Base-by-base conservation (phyloP, 1,140 invertebrate genomes). In the Matsumurasca onukii region DNA sequence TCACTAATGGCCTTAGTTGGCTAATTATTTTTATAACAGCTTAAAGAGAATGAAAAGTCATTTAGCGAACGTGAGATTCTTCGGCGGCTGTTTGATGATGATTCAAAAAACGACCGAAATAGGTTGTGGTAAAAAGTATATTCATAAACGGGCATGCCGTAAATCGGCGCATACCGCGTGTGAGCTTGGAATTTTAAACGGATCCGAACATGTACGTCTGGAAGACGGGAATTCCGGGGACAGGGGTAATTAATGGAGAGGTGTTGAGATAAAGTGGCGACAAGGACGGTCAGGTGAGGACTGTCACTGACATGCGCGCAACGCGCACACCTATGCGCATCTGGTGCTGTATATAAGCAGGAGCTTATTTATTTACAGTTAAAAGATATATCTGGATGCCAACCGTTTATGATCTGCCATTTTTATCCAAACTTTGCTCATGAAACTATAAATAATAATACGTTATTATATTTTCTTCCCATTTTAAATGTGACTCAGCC, bases 171-270 rank as follows among this genome's bases (percentile, higher is more conserved):
- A 59, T 59, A 59, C 55, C 55, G 30, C 30, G 55, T 59, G 55
- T 59, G 55, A 59, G 55, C 55, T 59, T 59, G 55, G 55, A 59
- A 59, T 59, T 59, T 59, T 59, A 59, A 59, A 59, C 55, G 55
- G 30, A 59, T 5, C 55, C 55, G 9, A 5, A 59, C 55, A 59
- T 59, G 55, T 27, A 22, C 55, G 22, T 29, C 55, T 13, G 22
- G 24, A 24, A 22, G 55, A 51, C 3, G 55, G 55, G 55, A 25
- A 59, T 59, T 59, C 55, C 55, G 25, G n/a, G n/a, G 55, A 59
- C 55, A 59, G 55, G 15, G 24, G 5, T 59, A 59, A 59, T 59
- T 59, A 59, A 59, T 59, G 55, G 55, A 59, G 55, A 59, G 55
- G 55, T 59, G 55, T 59, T 27, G 55, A 59, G 55, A 59, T 59